Percentiles rank a stretch among this genome's conserved stretches.
Conservation (phyloP, 2,113 vertebrate genomes). For the Aegithalos caudatus region DNA sequence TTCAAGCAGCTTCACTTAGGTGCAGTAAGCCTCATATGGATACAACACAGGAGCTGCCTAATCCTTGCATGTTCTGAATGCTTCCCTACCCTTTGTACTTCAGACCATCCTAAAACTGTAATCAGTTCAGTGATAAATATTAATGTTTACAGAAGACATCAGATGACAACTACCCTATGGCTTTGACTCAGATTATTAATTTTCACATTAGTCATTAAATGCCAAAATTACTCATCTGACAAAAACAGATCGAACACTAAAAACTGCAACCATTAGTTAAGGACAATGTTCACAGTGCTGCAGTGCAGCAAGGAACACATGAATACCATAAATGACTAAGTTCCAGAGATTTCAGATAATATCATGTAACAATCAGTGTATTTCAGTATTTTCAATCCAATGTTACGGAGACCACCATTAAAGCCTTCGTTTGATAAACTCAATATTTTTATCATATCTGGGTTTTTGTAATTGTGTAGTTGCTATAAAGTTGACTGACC, state of each 20-base stretch:
- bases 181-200: slow-evolving; percentile 49
- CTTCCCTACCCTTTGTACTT: background rate
- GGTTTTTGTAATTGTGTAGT: background rate
- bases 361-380: background rate
- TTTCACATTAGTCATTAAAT: slow-evolving; percentile 44
- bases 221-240: slow-evolving; percentile 48
- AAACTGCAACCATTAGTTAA: slow-evolving; percentile 44
- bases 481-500: background rate
- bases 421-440: background rate
- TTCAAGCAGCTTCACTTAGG: background rate
- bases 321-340: background rate
- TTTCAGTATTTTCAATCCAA: background rate
- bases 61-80: background rate
- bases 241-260: slow-evolving; percentile 44
- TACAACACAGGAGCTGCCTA: background rate
- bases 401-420: background rate
- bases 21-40: background rate
- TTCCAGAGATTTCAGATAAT: background rate
- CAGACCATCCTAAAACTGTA: background rate
- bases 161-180: slow-evolving; percentile 10
- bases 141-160: slow-evolving; percentile 6
- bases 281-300: slow-evolving; percentile 11
- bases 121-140: slow-evolving; percentile 51
- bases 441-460: background rate
- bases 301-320: background rate